Conservation (phyloP, 1,140 invertebrate genomes). For the Schlechtendalia chinensis region DNA sequence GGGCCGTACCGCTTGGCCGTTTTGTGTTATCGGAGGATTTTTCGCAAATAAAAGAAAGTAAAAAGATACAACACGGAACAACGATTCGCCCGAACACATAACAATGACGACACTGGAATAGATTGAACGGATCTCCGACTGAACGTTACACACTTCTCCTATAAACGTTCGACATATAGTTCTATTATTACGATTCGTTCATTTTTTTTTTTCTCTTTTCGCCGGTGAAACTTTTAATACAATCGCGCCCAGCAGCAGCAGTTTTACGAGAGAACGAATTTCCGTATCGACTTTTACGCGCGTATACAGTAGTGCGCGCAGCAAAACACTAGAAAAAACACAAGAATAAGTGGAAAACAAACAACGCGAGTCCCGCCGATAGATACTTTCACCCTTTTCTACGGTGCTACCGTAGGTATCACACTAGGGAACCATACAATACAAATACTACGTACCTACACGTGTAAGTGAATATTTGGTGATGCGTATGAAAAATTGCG, state of each 20-base stretch:
- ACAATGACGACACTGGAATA: not conserved
- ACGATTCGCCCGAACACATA: not conserved
- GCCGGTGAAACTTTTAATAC: conserved; percentile 10
- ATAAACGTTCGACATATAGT: not conserved
- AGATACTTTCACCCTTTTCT: conserved; percentile 3
- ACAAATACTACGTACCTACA: not conserved
- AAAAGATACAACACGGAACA: not conserved
- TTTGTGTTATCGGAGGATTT: not conserved
- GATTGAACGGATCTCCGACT: not conserved
- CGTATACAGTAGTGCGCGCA: not conserved
- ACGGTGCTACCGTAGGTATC: not conserved
- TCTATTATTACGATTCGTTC: not conserved
- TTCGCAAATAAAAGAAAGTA: not conserved
- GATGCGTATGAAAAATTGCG: conserved; percentile 13
- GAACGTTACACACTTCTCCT: not conserved
- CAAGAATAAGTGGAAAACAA: conserved; percentile 1
- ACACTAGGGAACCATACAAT: conserved; percentile 20
- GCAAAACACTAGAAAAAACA: not conserved
- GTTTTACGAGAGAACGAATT: conserved; percentile 21
- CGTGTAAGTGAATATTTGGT: conserved; percentile 29
- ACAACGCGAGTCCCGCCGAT: conserved; percentile 1
- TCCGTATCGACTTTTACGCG: not conserved
- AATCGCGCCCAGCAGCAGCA: not conserved
- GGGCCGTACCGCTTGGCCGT: not conserved
- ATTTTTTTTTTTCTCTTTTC: not conserved